These are phyloP conservation scores for Pitangus sulphuratus DNA, from an alignment of 2,797 vertebrate species.

Conservation along the genomic window DNA sequence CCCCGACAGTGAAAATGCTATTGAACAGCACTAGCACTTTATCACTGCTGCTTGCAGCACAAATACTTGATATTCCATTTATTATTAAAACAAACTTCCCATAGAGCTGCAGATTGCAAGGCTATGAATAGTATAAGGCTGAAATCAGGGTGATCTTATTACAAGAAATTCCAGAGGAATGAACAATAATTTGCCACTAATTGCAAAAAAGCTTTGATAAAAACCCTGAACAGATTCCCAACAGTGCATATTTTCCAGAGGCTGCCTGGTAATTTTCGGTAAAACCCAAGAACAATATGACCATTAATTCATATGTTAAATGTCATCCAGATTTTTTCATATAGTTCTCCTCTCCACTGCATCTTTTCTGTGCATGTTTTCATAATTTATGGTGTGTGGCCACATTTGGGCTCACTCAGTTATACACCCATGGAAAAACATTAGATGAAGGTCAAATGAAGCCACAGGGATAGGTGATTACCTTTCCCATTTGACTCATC, in stretches of 20 bases:
- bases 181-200: constrained; percentile 45
- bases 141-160: constrained; percentile 49
- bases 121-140: constrained; percentile 7
- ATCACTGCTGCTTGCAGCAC: background rate
- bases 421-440: background rate
- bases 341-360: background rate
- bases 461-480: background rate
- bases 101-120: background rate
- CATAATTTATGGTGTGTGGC: background rate
- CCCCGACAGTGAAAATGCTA: background rate
- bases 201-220: constrained; percentile 52
- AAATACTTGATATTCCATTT: constrained; percentile 34
- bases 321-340: constrained; percentile 46
- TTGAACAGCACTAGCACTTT: background rate
- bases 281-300: constrained; percentile 39
- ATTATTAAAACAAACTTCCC: constrained; percentile 27
- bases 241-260: constrained; percentile 48
- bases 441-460: background rate
- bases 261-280: constrained; percentile 19
- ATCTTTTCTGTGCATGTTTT: background rate
- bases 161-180: constrained; percentile 51
- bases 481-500: background rate
- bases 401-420: background rate
- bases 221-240: constrained; percentile 24
- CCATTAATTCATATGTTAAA: constrained; percentile 50